phyloP scores from a whole-genome alignment of 2,797 vertebrate species.

The Crocidura indochinensis region DNA sequence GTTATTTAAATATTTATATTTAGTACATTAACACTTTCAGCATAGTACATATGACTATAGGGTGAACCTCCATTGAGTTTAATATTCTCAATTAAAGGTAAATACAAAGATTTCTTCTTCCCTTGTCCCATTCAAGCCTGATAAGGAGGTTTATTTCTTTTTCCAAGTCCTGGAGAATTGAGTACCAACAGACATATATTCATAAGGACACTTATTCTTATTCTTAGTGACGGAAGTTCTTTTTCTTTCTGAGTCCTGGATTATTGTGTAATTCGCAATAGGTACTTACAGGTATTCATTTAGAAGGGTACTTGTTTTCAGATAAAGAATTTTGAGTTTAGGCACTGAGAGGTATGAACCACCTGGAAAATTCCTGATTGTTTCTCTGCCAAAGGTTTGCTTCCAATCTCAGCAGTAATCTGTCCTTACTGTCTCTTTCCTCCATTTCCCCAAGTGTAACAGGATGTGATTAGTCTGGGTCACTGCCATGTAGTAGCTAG shows the following conservation, averaged over 20 bases:
- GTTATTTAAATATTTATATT: neutral
- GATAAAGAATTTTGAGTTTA: constrained; percentile 9
- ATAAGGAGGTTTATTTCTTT: neutral
- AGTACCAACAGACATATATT: neutral
- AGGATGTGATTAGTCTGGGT: neutral
- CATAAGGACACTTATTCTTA: neutral
- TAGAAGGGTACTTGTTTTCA: neutral
- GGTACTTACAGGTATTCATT: neutral
- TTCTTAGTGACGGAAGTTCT: neutral
- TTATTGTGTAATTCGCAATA: constrained; percentile 20
- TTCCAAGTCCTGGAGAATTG: constrained; percentile 16
- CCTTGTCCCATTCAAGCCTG: neutral
- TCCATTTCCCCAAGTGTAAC: neutral
- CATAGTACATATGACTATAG: neutral
- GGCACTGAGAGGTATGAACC: neutral
- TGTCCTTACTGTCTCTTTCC: neutral
- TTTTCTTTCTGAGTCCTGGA: constrained; percentile 24
- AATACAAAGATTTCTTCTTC: neutral
- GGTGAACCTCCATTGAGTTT: neutral
- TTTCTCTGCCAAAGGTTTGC: neutral
- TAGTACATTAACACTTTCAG: constrained; percentile 17
- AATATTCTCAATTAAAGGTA: constrained; percentile 25
- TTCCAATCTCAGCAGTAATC: neutral
- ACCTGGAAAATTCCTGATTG: neutral
- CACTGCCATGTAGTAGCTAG: neutral